Base-by-base conservation (phyloP, 2,797 vertebrate genomes). In the Brachyrhaphis roseni region DNA sequence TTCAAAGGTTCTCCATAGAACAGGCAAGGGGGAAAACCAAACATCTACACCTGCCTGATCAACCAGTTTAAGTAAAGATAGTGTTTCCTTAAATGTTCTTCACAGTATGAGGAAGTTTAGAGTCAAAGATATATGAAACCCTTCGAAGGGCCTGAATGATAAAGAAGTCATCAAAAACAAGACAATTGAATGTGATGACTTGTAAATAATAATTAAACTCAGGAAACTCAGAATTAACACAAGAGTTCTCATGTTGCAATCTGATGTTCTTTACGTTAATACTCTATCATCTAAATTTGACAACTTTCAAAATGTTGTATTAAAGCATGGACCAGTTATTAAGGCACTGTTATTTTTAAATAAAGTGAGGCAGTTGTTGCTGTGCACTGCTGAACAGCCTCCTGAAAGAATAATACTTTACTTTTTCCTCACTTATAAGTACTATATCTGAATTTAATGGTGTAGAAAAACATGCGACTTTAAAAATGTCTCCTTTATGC, bases 1-100 rank as follows among this genome's bases (percentile, higher is more conserved):
- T 43, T 80, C 71, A 18, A 75, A 81, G 34, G 41, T 34, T 15
- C 41, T 26, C 74, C 36, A 76, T 31, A 62, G n/a, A 41, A 49
- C 47, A 70, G 53, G 57, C 41, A 34, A 80, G 49, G 57, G 23
- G 12, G 31, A 28, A 20, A 43, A 39, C 26, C 39, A 75, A 28
- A 59, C 28, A 45, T 59, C 3, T 59, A 28, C 39, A 43, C 31
- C 8, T 31, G 26, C 68, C 68, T 28, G 68, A 45, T 43, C 28
- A 71, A 43, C 68, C 41, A 43, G 39, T 26, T n/a, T n/a, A 28
- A 26, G n/a, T n/a, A 45, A 71, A n/a, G 23, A n/a, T 12, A 71
- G 13, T 23, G n/a, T 5, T 45, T 16, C 26, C 41, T 45, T 45
- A 3, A 71, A 28, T 26, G 26, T 11, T 26, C 5, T 36, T 41